phyloP scores from a whole-genome alignment of 2,797 vertebrate genomes.

The Takifugu rubripes region DNA sequence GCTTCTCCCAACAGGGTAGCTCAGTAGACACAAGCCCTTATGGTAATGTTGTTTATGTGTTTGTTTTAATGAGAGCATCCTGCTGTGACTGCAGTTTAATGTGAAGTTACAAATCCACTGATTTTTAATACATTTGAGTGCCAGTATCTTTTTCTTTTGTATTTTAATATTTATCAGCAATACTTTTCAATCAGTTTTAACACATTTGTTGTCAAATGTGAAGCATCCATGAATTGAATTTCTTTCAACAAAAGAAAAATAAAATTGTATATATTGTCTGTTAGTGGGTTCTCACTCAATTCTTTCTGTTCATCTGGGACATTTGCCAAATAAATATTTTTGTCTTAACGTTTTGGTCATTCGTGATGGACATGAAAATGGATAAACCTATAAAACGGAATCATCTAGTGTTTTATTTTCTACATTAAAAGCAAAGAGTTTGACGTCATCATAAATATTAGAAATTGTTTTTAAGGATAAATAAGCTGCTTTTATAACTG shows the following conservation, averaged over 20 bases:
- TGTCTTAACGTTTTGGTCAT: background rate
- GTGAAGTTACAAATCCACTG: constrained; percentile 1
- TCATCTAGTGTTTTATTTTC: no score
- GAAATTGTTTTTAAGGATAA: no score
- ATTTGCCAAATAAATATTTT: constrained; percentile 44
- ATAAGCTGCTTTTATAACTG: no score
- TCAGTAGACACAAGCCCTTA: constrained; percentile 1
- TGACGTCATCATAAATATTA: no score
- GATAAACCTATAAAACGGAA: no score
- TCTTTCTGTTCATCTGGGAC: constrained; percentile 25
- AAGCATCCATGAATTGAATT: no score
- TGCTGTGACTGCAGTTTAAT: constrained; percentile 14
- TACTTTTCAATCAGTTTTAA: no score
- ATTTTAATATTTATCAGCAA: no score
- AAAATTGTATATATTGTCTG: constrained; percentile 33
- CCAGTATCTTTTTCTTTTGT: background rate
- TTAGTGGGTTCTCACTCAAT: constrained; percentile 16
- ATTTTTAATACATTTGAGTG: constrained; percentile 15
- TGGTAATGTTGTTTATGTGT: background rate
- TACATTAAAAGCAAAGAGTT: no score
- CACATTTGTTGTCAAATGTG: no score
- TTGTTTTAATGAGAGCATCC: constrained; percentile 10
- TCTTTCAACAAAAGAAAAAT: background rate
- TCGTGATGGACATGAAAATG: background rate
- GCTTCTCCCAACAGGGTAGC: constrained; percentile 6